These are phyloP conservation scores for Galerucella pusilla DNA, from an alignment of 2,888 invertebrate species.

Conservation along the genomic window DNA sequence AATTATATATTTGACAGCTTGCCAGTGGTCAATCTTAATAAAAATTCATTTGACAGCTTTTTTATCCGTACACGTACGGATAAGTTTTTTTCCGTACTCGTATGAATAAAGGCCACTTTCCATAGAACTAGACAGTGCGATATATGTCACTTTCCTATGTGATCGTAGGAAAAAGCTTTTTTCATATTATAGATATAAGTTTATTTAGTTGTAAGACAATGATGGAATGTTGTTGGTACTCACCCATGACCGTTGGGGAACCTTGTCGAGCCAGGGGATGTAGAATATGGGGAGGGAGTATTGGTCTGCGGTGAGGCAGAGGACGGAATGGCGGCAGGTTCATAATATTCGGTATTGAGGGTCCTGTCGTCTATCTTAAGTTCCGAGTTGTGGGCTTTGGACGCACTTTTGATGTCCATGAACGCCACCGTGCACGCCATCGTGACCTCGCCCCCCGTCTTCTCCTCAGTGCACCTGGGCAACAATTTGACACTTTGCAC, in stretches of 20 bases:
- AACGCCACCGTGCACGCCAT: constrained; percentile 92
- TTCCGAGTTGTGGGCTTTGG: constrained; percentile 90
- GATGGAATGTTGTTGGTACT: constrained; percentile 50
- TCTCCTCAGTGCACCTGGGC: constrained; percentile 69
- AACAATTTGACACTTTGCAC: constrained; percentile 96
- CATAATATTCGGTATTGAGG: constrained; percentile 92
- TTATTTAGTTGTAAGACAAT: no score
- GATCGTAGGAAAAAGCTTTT: no score
- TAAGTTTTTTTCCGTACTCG: no score
- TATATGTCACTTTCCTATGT: no score
- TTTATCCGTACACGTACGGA: no score
- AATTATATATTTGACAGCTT: no score
- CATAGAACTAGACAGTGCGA: no score
- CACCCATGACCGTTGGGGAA: constrained; percentile 70
- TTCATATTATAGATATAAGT: no score
- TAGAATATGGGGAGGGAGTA: constrained; percentile 70
- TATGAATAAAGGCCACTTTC: no score
- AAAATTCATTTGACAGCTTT: no score
- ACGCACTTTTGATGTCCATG: constrained; percentile 96
- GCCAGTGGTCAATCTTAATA: no score
- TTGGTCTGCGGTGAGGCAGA: constrained; percentile 67
- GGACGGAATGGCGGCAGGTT: constrained; percentile 81
- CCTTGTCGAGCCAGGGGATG: constrained; percentile 69
- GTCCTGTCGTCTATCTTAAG: constrained; percentile 89
- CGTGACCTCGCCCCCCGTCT: constrained; percentile 71